Evolutionary conservation across 2,113 vertebrate species (phyloP).

Genomic region (Gyps fulvus): DNA sequence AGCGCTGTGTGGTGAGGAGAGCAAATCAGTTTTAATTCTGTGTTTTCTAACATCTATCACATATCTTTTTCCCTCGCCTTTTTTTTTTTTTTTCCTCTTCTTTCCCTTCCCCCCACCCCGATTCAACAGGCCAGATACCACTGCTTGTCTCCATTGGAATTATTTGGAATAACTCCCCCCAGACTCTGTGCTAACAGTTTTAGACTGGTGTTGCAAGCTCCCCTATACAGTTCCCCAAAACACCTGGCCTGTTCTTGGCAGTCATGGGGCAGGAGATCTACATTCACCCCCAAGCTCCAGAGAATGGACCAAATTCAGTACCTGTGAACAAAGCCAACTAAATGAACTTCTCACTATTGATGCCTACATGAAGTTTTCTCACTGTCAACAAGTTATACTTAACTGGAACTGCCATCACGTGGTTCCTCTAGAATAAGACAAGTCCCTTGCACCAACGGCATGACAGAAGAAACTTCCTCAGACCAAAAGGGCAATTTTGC

Average conservation of each 20-base stretch:
- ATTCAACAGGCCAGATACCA: neutral
- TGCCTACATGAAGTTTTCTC: neutral
- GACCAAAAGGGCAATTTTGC: neutral
- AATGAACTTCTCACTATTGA: neutral
- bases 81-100: neutral
- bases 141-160: neutral
- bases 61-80: neutral
- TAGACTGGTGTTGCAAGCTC: neutral
- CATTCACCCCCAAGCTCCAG: neutral
- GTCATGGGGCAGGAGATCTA: neutral
- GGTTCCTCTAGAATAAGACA: neutral
- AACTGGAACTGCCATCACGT: neutral
- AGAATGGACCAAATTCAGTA: neutral
- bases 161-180: neutral
- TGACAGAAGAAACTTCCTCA: neutral
- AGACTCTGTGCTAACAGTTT: neutral
- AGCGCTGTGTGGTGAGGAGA: neutral
- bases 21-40: conserved; percentile 52
- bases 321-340: neutral
- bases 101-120: no score
- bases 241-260: neutral
- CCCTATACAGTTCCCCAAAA: neutral
- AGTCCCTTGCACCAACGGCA: neutral
- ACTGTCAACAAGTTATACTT: neutral
- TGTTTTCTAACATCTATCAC: conserved; percentile 46